Evolutionary conservation across 2,888 invertebrate genomes (phyloP).

Genomic region (Perithous albicinctus): DNA sequence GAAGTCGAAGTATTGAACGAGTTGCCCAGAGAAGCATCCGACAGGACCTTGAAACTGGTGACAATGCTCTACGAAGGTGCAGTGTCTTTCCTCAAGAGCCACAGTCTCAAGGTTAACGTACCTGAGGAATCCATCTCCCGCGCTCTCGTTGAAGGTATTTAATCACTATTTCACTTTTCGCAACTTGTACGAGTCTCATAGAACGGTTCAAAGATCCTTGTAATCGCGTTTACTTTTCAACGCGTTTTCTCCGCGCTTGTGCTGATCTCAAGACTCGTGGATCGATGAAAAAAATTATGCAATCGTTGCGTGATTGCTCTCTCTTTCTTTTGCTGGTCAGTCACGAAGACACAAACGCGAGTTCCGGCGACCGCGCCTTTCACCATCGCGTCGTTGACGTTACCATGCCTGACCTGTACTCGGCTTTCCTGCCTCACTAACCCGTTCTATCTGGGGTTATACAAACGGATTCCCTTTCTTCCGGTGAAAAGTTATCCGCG

Average conservation of each 20-base stretch:
- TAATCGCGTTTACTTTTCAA: constrained; percentile 25
- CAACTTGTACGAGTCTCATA: not conserved
- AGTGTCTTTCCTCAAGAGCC: constrained; percentile 87
- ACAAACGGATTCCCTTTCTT: constrained; percentile 59
- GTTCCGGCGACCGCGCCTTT: constrained; percentile 70
- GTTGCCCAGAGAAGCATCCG: constrained; percentile 86
- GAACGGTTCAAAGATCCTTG: not conserved
- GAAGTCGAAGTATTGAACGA: constrained; percentile 86
- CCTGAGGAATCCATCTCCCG: constrained; percentile 90
- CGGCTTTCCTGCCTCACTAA: constrained; percentile 39
- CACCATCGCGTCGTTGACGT: constrained; percentile 63
- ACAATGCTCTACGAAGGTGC: constrained; percentile 87
- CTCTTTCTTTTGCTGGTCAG: constrained; percentile 32
- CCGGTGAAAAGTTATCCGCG: constrained; percentile 4
- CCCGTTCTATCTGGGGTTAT: constrained; percentile 36
- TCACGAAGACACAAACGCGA: constrained; percentile 56
- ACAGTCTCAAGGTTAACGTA: constrained; percentile 90
- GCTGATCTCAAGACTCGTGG: constrained; percentile 8
- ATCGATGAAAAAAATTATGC: constrained; percentile 47
- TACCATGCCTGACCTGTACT: constrained; percentile 53
- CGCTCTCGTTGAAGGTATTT: constrained; percentile 91
- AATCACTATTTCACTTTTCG: not conserved
- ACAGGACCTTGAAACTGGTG: constrained; percentile 86
- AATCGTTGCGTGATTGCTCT: constrained; percentile 62
- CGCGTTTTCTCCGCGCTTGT: not conserved